Conservation (phyloP, 1,140 invertebrate genomes). For the Saccostrea glomerata region DNA sequence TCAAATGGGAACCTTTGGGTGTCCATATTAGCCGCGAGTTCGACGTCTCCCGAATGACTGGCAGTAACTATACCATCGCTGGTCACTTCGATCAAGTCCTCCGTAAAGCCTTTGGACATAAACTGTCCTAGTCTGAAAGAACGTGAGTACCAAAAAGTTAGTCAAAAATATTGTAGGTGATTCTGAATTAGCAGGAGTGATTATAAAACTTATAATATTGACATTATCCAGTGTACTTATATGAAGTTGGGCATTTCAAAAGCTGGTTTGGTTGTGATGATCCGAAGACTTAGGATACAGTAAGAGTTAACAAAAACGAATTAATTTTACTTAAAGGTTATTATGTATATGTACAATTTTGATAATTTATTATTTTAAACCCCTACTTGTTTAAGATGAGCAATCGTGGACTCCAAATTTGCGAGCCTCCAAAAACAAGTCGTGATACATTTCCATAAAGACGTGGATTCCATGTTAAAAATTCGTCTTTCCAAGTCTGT, state of each 20-base stretch:
- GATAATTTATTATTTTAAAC: neutral
- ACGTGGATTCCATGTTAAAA: neutral
- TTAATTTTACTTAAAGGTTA: too few species aligned
- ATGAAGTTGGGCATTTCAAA: too few species aligned
- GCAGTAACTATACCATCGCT: neutral
- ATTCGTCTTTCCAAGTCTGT: neutral
- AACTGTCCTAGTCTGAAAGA: constrained; percentile 4
- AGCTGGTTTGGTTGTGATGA: too few species aligned
- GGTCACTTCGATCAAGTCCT: neutral
- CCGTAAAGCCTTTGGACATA: constrained; percentile 28
- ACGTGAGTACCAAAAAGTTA: too few species aligned
- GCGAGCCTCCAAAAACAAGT: neutral
- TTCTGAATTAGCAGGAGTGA: too few species aligned
- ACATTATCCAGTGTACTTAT: too few species aligned
- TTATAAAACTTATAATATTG: too few species aligned
- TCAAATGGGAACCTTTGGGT: constrained; percentile 47
- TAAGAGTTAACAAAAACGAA: too few species aligned
- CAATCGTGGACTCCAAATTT: neutral
- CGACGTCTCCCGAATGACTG: neutral
- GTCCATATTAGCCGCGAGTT: neutral
- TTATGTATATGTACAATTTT: too few species aligned
- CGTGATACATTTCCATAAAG: neutral
- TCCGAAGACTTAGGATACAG: too few species aligned
- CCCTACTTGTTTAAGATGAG: neutral
- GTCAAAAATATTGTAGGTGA: too few species aligned